Base-by-base conservation (phyloP, 2,888 invertebrate species). In the Brenthis daphne region DNA sequence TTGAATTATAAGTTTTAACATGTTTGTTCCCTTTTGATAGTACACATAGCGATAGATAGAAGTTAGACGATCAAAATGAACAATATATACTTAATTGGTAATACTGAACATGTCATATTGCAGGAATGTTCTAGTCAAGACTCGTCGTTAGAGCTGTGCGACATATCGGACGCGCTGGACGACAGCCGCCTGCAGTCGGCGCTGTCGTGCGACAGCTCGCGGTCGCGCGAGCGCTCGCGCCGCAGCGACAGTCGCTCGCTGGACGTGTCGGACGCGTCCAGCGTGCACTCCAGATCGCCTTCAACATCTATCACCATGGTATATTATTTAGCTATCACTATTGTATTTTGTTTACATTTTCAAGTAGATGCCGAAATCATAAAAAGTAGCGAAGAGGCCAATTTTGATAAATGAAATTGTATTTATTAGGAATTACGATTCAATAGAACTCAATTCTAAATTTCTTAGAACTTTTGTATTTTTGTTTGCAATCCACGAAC, bases 81-180 rank as follows among this genome's bases (percentile, higher is more conserved):
- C 14, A 24, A 48, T 14, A 37, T 33, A 53, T 11, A 1, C 11
- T 12, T n/a, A 5, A 47, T 6, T 20, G 11, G 1, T 33, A 11
- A 47, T 54, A 5, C 8, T 12, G 37, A 64, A 67, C 56, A 57
- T 71, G 72, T 72, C 76, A 75, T 61, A 70, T 85, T 86, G 5
- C 87, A 93, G 93, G 93, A 93, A 73, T 92, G 92, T 86, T 92
- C 91, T 87, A 93, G 93, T 90, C 93, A 93, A 86, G 93, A 93
- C 65, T 93, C 93, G 70, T 93, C 93, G 71, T 74, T 93, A 71
- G 93, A 93, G 80, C 74, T 93, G 65, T 93, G 93, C 76, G 93
- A 93, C 64, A 84, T 90, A 73, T 84, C 85, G 43, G 92, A 91
- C 58, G 81, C 86, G 33, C 51, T 86, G 70, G 92, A 89, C 70